These are phyloP conservation scores for Holothuria leucospilota DNA, from an alignment of 53 echinoderm and acorn worm species.

Conservation along the genomic window DNA sequence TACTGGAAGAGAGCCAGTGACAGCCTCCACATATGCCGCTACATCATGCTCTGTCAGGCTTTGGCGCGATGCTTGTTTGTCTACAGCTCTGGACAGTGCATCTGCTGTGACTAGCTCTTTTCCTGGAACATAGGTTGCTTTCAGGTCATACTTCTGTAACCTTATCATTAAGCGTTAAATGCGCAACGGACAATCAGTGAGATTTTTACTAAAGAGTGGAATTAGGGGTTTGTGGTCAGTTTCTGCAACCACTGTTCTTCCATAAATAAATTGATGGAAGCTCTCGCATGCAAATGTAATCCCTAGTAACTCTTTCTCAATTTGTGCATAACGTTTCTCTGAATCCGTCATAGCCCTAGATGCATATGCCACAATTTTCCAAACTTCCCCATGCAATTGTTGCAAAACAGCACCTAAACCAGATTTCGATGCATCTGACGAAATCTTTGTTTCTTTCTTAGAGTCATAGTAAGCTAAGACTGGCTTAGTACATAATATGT, in stretches of 20 bases:
- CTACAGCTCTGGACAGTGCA: slow-evolving; percentile 37
- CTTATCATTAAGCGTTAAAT: slow-evolving; percentile 55
- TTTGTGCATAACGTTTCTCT: slow-evolving; percentile 21
- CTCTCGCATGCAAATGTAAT: slow-evolving; percentile 65
- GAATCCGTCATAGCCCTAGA: too few species aligned
- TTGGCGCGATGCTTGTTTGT: slow-evolving; percentile 8
- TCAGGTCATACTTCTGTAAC: slow-evolving; percentile 60
- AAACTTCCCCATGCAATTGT: slow-evolving; percentile 50
- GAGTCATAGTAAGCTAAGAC: slow-evolving; percentile 60
- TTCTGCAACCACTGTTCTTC: slow-evolving; percentile 45
- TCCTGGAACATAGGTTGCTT: slow-evolving; percentile 47
- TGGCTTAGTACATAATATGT: slow-evolving; percentile 23
- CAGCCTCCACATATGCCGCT: slow-evolving; percentile 32
- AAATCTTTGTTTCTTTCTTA: neutral
- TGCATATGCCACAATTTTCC: neutral
- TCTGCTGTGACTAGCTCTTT: slow-evolving; percentile 51
- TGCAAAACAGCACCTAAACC: slow-evolving; percentile 63
- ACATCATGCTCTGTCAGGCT: slow-evolving; percentile 41
- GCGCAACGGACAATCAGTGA: slow-evolving; percentile 57
- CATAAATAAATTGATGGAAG: slow-evolving; percentile 67
- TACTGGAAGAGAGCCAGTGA: slow-evolving; percentile 23
- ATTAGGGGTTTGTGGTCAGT: slow-evolving; percentile 72
- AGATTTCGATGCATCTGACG: neutral
- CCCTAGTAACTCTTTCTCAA: slow-evolving; percentile 57
- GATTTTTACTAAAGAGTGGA: slow-evolving; percentile 34